Evolutionary conservation across 2,888 invertebrate genomes (phyloP), one percentile per base, ranked within the genome.

Genomic region (Ichneumoninae sp.): DNA sequence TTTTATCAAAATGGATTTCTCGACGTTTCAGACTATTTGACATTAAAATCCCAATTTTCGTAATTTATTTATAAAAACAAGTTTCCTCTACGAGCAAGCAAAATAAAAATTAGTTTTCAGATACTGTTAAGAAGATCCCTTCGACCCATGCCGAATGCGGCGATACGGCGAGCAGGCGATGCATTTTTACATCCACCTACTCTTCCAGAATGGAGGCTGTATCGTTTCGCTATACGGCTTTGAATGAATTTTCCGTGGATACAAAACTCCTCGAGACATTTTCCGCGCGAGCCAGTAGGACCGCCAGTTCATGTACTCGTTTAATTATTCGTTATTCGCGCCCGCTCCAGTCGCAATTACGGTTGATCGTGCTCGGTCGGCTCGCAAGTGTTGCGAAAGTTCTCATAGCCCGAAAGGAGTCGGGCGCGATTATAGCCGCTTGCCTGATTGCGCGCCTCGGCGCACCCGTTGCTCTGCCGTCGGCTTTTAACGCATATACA

Each of bases 351-450:
- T 74, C 60, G 19, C 50, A 30, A 26, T 50, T 47, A 33, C 60
- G 44, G 50, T 70, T 70, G 33, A 33, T 52, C 52, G 52, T 19
- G n/a, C 30, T 36, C 33, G 52, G 5, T 30, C 26, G 50, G 50
- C 69, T 50, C 36, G 44, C 36, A 19, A 72, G 13, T 72, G 71
- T 72, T 52, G 77, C 66, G 68, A 72, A 77, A 82, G 60, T 68
- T 72, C 19, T 65, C 6, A 16, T 4, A 40, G 60, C 36, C 60
- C 72, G 40, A 72, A 54, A 26, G 8, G 47, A 60, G 60, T 16
- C 40, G 57, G 30, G 44, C 33, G 65, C 50, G 52, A 66, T 66
- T 75, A 36, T 36, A 52, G 19, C 33, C 47, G 22, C 47, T 30
- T 54, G 40, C 57, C 57, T 60, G 44, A 7, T 19, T 13, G 19